Evolutionary conservation across 2,888 invertebrate species (phyloP).

Genomic region (Steinernema hermaphroditum): DNA sequence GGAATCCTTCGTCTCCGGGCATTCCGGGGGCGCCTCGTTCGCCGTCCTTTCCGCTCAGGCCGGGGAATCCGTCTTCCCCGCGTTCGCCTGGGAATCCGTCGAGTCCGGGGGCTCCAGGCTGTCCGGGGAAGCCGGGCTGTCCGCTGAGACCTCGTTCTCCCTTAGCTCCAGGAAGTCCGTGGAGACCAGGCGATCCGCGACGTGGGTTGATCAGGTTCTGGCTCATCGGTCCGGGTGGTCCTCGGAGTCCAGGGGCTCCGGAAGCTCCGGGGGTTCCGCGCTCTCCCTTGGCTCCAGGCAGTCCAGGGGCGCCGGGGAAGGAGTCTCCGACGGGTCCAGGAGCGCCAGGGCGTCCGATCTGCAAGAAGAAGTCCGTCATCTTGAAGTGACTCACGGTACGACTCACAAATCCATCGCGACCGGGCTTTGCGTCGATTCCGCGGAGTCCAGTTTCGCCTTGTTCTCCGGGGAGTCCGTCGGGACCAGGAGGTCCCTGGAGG

Average conservation of each 20-base stretch:
- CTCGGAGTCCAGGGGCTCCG: constrained; percentile 52
- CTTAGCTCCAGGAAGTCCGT: constrained; percentile 54
- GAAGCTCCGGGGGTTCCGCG: constrained; percentile 53
- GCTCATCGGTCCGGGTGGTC: constrained; percentile 49
- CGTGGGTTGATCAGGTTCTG: constrained; percentile 50
- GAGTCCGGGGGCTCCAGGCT: constrained; percentile 48
- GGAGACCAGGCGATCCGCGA: constrained; percentile 51
- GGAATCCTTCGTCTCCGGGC: constrained; percentile 46
- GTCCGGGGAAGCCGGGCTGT: constrained; percentile 53
- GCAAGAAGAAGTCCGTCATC: constrained; percentile 33
- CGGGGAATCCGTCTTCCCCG: constrained; percentile 43
- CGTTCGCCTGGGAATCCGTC: constrained; percentile 53
- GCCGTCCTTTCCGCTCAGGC: constrained; percentile 33
- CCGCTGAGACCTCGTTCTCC: constrained; percentile 56
- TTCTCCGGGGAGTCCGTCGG: constrained; percentile 44
- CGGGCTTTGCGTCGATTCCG: constrained; percentile 63
- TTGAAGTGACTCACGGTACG: no score
- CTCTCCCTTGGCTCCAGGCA: constrained; percentile 51
- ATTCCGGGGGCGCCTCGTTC: constrained; percentile 44
- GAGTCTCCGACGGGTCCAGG: constrained; percentile 65
- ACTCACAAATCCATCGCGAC: constrained; percentile 47
- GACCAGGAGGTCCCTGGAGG: constrained; percentile 36
- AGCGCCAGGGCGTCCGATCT: constrained; percentile 59
- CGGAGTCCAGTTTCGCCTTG: constrained; percentile 60
- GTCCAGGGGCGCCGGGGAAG: constrained; percentile 62